Evolutionary conservation across 2,113 vertebrate genomes (phyloP), one percentile per base, ranked within the genome.

Genomic region (Amphiprion ocellaris): DNA sequence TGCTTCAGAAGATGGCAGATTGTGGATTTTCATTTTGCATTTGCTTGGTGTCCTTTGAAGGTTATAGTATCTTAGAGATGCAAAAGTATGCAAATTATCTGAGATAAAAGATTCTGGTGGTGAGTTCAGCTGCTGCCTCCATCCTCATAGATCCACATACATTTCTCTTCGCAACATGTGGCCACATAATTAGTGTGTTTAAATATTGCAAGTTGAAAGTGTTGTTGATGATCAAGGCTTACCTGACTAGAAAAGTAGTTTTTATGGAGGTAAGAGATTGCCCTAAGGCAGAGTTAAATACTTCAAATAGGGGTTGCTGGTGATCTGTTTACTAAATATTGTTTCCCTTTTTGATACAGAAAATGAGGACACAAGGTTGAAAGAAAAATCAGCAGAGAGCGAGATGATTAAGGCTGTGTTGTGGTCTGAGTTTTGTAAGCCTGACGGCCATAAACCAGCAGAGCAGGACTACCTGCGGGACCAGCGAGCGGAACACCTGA

Each of bases 121-220:
- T 46, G 41, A 61, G 72, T 81, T 62, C 52, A 62, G 52, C 17
- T 54, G 69, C 69, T 63, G n/a, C n/a, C 69, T 49, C 50, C 23
- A 61, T 80, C 39, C 68, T 67, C 53, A 16, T 4, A n/a, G 26
- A 74, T 53, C 49, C 49, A 7, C 28, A 46, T 30, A 23, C 17
- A 21, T 74, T 69, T 49, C 56, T 56, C 26, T 5, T 39, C 23
- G 9, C 83, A 74, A 82, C 68, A 87, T 46, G 59, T 60, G 74
- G 75, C 77, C 64, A 54, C 14, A 62, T 87, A 85, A 86, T 91
- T 86, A 74, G 66, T 11, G 41, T 44, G 61, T 79, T 86, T 86
- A 82, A 63, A 75, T 41, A 50, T 30, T 21, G 39, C 54, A 81
- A n/a, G 52, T 69, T 86, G 58, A 84, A 88, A 79, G 69, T 46